Conservation (phyloP, 2,113 vertebrate genomes). For the Eira barbara region DNA sequence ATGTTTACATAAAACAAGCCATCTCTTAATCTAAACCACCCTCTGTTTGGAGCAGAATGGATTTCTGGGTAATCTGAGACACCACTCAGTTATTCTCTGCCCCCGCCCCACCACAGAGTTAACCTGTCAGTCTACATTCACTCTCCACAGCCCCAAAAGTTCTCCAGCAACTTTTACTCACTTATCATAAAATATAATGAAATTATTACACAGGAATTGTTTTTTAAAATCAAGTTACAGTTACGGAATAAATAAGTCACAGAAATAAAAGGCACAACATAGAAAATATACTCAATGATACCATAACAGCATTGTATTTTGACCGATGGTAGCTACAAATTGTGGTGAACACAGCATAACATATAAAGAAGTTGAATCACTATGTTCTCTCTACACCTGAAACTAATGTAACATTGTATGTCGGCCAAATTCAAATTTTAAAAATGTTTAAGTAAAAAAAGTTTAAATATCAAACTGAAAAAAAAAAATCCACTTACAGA, state of each 20-base stretch:
- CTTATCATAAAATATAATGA: not conserved
- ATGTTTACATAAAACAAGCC: not conserved
- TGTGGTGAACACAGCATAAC: not conserved
- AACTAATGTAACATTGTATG: not conserved
- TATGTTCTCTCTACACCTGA: not conserved
- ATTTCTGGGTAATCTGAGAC: not conserved
- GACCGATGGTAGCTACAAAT: not conserved
- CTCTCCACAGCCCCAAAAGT: not conserved
- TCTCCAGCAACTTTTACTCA: not conserved
- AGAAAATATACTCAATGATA: not conserved
- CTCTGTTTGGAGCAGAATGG: not conserved
- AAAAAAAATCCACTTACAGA: not conserved
- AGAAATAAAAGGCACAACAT: not conserved
- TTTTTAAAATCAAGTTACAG: not conserved
- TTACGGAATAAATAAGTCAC: not conserved
- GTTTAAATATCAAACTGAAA: not conserved
- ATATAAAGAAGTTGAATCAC: not conserved
- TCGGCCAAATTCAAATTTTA: not conserved
- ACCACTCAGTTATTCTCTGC: not conserved
- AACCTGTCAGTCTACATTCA: not conserved
- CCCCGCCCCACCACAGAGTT: not conserved
- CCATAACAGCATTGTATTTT: not conserved
- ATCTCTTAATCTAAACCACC: not conserved
- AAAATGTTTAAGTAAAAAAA: not conserved
- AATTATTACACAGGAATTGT: not conserved